phyloP scores from a whole-genome alignment of 2,113 vertebrate genomes.

The Cricetomys ansorgei region DNA sequence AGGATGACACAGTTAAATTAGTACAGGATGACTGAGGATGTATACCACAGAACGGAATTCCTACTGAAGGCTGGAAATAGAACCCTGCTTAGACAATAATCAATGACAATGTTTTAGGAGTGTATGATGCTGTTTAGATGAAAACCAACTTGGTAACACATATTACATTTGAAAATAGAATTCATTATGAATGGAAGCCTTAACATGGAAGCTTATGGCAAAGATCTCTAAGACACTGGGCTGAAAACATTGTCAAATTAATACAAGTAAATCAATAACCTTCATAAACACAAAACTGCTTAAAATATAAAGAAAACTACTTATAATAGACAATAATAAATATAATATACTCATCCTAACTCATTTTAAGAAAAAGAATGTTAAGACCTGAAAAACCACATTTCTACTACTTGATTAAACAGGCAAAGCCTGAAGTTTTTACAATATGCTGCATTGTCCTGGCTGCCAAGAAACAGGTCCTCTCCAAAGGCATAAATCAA shows the following conservation, averaged over 20 bases:
- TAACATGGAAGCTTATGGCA: background rate
- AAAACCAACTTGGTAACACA: background rate
- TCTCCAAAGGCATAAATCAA: background rate
- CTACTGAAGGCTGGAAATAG: background rate
- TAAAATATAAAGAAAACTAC: slow-evolving; percentile 2
- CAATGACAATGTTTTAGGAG: background rate
- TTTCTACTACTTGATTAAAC: background rate
- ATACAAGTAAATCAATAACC: background rate
- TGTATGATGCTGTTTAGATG: background rate
- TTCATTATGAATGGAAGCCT: background rate
- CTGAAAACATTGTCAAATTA: slow-evolving; percentile 45
- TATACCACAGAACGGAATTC: background rate
- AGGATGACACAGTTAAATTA: background rate
- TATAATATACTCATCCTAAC: background rate
- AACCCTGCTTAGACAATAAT: background rate
- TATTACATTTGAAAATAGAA: background rate
- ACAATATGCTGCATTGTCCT: background rate
- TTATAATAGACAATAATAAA: background rate
- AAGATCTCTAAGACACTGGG: background rate
- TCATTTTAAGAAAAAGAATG: background rate
- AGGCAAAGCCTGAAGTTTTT: background rate
- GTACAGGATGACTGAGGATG: background rate
- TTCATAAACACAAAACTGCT: background rate
- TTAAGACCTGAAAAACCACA: background rate
- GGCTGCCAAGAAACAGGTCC: background rate